phyloP scores from a whole-genome alignment of 1,140 invertebrate genomes.

The Eupristina koningsbergeri region DNA sequence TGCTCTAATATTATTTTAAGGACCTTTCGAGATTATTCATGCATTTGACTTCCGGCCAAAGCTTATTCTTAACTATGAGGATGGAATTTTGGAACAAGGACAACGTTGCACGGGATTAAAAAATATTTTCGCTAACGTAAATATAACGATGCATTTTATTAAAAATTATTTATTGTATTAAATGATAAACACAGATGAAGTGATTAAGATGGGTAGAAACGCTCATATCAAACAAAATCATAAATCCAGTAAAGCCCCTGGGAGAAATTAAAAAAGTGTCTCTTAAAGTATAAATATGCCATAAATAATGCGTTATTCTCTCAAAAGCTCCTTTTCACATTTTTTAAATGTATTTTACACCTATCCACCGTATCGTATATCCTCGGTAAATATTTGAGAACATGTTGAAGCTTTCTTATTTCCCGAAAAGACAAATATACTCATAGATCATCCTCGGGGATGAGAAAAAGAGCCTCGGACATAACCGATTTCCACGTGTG shows the following conservation, averaged over 20 bases:
- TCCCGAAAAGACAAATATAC: conserved; percentile 43
- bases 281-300: background rate
- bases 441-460: conserved; percentile 38
- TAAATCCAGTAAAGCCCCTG: background rate
- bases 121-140: too few species aligned
- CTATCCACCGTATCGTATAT: conserved; percentile 29
- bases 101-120: too few species aligned
- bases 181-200: conserved; percentile 46
- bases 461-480: background rate
- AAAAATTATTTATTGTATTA: background rate
- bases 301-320: conserved; percentile 44
- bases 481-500: conserved; percentile 45
- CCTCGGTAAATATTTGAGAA: conserved; percentile 50
- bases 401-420: conserved; percentile 33
- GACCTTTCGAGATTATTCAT: too few species aligned
- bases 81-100: too few species aligned
- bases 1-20: too few species aligned
- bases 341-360: conserved; percentile 45
- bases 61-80: too few species aligned
- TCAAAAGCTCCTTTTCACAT: conserved; percentile 10
- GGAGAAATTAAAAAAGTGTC: conserved; percentile 13
- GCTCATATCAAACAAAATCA: conserved; percentile 33
- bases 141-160: too few species aligned
- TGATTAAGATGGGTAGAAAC: background rate
- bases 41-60: too few species aligned